Evolutionary conservation across 2,888 invertebrate species (phyloP).

Genomic region (Hypsopygia costalis): DNA sequence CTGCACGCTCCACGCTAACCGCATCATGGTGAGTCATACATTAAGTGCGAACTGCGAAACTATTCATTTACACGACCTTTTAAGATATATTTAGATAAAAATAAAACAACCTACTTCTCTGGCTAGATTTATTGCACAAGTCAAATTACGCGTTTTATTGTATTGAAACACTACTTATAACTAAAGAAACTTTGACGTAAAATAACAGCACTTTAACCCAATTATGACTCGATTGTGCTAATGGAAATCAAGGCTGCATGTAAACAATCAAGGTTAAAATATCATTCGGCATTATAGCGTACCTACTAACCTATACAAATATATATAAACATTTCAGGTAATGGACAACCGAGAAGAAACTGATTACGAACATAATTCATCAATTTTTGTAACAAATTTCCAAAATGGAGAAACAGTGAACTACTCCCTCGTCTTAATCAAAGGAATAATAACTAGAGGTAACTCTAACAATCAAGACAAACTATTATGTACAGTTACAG

Average conservation of each 20-base stretch:
- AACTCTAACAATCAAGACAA: slow-evolving; percentile 63
- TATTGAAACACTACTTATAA: neutral
- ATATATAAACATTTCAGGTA: slow-evolving; percentile 59
- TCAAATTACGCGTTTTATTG: slow-evolving; percentile 6
- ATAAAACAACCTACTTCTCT: slow-evolving; percentile 35
- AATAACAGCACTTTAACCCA: slow-evolving; percentile 32
- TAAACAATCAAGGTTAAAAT: slow-evolving; percentile 36
- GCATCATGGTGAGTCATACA: slow-evolving; percentile 78
- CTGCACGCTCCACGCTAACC: slow-evolving; percentile 68
- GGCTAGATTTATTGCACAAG: slow-evolving; percentile 15
- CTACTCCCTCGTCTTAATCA: slow-evolving; percentile 82
- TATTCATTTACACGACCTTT: slow-evolving; percentile 63
- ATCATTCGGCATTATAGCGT: slow-evolving; percentile 25
- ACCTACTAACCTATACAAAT: no score
- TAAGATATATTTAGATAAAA: slow-evolving; percentile 36
- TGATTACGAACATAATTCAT: slow-evolving; percentile 64
- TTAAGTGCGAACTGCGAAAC: slow-evolving; percentile 56
- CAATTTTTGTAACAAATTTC: slow-evolving; percentile 80
- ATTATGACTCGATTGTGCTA: slow-evolving; percentile 40
- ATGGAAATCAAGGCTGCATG: slow-evolving; percentile 37
- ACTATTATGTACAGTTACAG: slow-evolving; percentile 60
- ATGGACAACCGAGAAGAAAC: slow-evolving; percentile 75
- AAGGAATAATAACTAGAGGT: slow-evolving; percentile 78
- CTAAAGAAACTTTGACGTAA: slow-evolving; percentile 8
- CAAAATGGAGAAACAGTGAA: slow-evolving; percentile 81